Evolutionary conservation across 2,888 invertebrate genomes (phyloP).

Genomic region (Nowickia ferox): DNA sequence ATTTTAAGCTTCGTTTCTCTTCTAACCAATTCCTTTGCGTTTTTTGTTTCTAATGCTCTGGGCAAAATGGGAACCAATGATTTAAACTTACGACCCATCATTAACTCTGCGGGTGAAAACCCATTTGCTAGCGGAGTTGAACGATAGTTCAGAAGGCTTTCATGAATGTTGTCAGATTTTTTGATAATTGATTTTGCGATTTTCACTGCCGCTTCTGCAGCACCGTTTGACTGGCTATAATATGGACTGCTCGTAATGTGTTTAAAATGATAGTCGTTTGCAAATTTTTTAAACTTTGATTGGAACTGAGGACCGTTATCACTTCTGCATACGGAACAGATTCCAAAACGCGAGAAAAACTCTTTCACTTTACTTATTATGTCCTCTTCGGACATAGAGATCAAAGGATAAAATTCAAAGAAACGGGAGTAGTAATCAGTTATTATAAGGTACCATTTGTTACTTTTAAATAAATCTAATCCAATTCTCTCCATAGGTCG

Average conservation of each 20-base stretch:
- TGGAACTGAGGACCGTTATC: conserved; percentile 41
- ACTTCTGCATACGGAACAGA: conserved; percentile 33
- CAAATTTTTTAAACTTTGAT: conserved; percentile 51
- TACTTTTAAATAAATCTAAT: conserved; percentile 48
- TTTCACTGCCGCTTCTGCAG: conserved; percentile 42
- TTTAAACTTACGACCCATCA: conserved; percentile 43
- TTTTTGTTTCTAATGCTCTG: neutral
- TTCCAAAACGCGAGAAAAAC: neutral
- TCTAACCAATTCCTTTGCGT: neutral
- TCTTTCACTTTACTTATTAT: neutral
- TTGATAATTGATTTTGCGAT: conserved; percentile 37
- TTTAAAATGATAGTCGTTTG: conserved; percentile 10
- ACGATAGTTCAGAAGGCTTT: conserved; percentile 37
- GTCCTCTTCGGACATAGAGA: conserved; percentile 23
- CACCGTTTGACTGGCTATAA: conserved; percentile 49
- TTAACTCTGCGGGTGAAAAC: conserved; percentile 38
- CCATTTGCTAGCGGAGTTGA: conserved; percentile 41
- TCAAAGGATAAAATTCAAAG: conserved; percentile 35
- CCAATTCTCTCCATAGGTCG: conserved; percentile 53
- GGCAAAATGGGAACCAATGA: conserved; percentile 33
- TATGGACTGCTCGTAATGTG: conserved; percentile 33
- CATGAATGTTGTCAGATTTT: conserved; percentile 33
- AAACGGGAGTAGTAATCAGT: conserved; percentile 54
- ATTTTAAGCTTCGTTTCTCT: neutral
- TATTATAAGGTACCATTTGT: conserved; percentile 52